Evolutionary conservation across 2,888 invertebrate genomes (phyloP).

Genomic region (Cephonodes hylas): DNA sequence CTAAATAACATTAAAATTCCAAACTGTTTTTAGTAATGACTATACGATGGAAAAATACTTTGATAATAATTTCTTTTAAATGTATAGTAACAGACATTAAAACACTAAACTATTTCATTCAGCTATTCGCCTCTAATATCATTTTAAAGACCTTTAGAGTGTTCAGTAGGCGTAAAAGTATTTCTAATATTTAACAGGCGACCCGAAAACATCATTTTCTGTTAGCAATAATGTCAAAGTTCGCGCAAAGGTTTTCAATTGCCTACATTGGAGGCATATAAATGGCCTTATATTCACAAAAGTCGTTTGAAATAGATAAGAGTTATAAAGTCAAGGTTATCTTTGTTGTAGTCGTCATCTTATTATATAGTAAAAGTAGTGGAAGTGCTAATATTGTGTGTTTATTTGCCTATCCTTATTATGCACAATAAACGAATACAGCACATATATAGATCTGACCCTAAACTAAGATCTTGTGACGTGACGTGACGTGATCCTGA

Average conservation of each 20-base stretch:
- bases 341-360: too few relatives aligned
- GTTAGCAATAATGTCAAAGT: not conserved
- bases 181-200: not conserved
- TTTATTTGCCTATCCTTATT: too few relatives aligned
- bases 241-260: not conserved
- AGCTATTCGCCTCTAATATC: not conserved
- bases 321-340: not conserved
- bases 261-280: not conserved
- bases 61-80: not conserved
- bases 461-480: too few relatives aligned
- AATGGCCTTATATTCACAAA: not conserved
- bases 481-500: too few relatives aligned
- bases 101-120: not conserved
- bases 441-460: too few relatives aligned
- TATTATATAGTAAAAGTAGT: not conserved
- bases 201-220: not conserved
- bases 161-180: not conserved
- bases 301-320: not conserved
- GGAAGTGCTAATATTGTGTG: not conserved
- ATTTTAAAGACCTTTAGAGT: not conserved
- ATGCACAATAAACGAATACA: too few relatives aligned
- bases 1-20: too few relatives aligned
- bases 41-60: too few relatives aligned
- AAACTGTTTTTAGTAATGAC: too few relatives aligned
- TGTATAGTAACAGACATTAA: not conserved